Evolutionary conservation across 2,797 vertebrate genomes (phyloP).

Genomic region (Leuciscus waleckii): DNA sequence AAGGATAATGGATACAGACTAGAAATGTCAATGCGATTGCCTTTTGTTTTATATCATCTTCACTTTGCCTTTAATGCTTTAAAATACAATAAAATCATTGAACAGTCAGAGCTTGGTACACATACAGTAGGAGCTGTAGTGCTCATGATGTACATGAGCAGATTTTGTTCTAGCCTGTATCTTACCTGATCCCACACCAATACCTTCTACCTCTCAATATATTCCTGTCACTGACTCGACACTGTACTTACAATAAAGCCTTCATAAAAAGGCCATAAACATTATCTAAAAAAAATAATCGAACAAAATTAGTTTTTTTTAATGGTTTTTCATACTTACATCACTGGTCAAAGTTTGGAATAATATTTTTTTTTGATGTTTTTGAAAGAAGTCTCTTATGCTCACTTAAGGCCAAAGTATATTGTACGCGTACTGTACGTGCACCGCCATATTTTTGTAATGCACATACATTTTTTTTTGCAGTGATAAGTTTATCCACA

Average conservation of each 20-base stretch:
- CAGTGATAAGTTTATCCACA: no score
- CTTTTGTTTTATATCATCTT: constrained; percentile 32
- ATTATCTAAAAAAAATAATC: neutral
- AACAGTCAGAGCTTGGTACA: neutral
- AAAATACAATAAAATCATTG: constrained; percentile 18
- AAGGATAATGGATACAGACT: constrained; percentile 29
- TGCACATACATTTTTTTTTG: no score
- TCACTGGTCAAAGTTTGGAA: neutral
- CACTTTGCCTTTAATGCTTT: neutral
- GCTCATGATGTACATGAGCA: neutral
- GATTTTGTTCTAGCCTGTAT: neutral
- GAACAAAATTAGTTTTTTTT: neutral
- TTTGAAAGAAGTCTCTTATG: no score
- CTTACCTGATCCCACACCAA: neutral
- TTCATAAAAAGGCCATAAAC: neutral
- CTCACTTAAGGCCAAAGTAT: no score
- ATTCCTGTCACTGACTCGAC: neutral
- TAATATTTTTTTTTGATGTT: no score
- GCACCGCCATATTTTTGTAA: no score
- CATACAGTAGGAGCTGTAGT: neutral
- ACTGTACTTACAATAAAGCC: neutral
- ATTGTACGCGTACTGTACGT: no score
- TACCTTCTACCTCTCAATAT: neutral
- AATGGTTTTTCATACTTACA: neutral
- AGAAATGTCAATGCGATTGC: constrained; percentile 1